Percentiles rank a stretch among this genome's conserved stretches.
phyloP scores from a whole-genome alignment of 2,888 invertebrate genomes.

The Ormyrus labotus region DNA sequence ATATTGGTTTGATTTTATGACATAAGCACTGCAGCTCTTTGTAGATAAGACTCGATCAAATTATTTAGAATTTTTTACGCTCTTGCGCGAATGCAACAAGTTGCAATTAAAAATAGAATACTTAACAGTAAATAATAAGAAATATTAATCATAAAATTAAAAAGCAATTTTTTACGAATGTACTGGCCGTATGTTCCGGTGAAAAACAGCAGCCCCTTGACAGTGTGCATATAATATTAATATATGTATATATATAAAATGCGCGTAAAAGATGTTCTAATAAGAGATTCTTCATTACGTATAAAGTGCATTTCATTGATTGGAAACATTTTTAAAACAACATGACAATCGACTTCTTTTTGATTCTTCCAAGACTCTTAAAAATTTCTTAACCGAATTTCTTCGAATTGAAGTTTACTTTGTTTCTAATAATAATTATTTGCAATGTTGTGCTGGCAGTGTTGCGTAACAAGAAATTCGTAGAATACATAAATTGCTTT shows the following conservation, averaged over 20 bases:
- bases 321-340: too few relatives aligned
- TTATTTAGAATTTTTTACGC: conserved; percentile 26
- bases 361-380: too few relatives aligned
- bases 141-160: neutral
- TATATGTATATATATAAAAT: conserved; percentile 17
- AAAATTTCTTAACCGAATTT: too few relatives aligned
- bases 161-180: neutral
- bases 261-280: conserved; percentile 47
- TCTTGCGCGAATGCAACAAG: neutral
- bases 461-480: neutral
- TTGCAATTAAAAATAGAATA: neutral
- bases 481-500: neutral
- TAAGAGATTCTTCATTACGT: conserved; percentile 2
- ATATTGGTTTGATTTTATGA: too few relatives aligned
- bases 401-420: too few relatives aligned
- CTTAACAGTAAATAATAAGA: neutral
- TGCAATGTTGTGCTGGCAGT: conserved; percentile 42
- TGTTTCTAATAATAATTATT: too few relatives aligned
- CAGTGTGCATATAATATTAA: conserved; percentile 17
- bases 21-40: neutral
- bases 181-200: conserved; percentile 34
- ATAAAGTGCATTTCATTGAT: too few relatives aligned
- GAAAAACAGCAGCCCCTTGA: conserved; percentile 45
- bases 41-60: neutral
- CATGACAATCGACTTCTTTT: too few relatives aligned